These are phyloP conservation scores for Fragum sueziense DNA, from an alignment of 2,888 invertebrate species.

Conservation along the genomic window DNA sequence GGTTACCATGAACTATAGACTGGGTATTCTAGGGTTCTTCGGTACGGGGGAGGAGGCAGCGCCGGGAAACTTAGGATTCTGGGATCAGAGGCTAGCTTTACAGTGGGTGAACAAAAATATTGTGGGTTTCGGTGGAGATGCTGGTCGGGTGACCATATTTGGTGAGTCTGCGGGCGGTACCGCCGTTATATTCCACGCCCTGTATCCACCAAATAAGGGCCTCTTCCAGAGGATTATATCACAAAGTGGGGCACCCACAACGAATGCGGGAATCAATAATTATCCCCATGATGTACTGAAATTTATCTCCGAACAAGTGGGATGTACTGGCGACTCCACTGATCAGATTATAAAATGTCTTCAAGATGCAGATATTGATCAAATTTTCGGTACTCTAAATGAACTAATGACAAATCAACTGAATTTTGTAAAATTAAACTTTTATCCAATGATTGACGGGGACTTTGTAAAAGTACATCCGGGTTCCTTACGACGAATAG, in stretches of 20 bases:
- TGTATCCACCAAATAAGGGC: neutral
- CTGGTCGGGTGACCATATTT: neutral
- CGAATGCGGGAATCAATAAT: neutral
- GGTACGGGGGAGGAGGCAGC: neutral
- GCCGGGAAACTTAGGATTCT: constrained; percentile 14
- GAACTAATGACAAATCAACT: neutral
- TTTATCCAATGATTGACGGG: constrained; percentile 1
- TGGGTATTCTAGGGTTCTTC: constrained; percentile 8
- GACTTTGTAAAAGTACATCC: constrained; percentile 3
- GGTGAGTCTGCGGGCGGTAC: constrained; percentile 16
- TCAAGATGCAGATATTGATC: neutral
- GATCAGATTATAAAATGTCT: neutral
- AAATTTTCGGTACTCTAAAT: neutral
- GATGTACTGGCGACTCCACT: neutral
- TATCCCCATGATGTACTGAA: neutral
- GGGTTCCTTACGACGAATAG: neutral
- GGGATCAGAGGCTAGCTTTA: constrained; percentile 16
- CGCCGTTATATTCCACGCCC: neutral
- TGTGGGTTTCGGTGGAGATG: constrained; percentile 13
- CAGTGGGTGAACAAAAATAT: constrained; percentile 17
- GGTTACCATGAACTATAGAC: constrained; percentile 13
- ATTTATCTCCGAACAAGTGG: neutral
- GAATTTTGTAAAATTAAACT: neutral
- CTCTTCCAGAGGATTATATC: constrained; percentile 16
- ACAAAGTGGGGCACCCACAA: constrained; percentile 1